phyloP scores from a whole-genome alignment of 2,888 invertebrate species.

The Tenthredo livida region DNA sequence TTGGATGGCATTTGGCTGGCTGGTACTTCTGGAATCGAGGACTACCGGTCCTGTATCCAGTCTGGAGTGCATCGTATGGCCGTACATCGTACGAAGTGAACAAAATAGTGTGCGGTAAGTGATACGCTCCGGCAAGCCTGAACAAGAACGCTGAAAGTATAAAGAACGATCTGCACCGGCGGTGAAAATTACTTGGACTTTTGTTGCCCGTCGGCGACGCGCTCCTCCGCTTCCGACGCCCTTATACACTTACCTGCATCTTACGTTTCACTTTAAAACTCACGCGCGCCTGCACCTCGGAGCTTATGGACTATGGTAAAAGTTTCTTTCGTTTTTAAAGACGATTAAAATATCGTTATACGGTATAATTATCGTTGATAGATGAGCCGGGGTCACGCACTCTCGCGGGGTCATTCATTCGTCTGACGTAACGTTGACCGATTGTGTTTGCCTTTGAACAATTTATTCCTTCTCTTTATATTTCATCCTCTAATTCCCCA shows the following conservation, averaged over 20 bases:
- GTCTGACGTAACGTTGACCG: conserved; percentile 51
- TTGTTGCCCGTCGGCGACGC: conserved; percentile 37
- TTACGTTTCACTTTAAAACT: conserved; percentile 31
- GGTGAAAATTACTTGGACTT: conserved; percentile 48
- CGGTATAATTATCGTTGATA: conserved; percentile 52
- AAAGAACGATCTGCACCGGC: conserved; percentile 18
- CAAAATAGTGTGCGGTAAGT: conserved; percentile 20
- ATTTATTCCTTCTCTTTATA: neutral
- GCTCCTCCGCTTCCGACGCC: conserved; percentile 43
- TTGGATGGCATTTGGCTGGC: too few species aligned
- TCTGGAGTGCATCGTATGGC: neutral
- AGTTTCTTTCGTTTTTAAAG: conserved; percentile 28
- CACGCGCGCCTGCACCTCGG: neutral
- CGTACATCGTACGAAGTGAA: neutral
- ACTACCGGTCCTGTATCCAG: neutral
- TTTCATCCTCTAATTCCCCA: conserved; percentile 6
- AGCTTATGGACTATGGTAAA: neutral
- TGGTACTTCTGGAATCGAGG: neutral
- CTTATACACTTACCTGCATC: neutral
- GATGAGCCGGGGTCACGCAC: conserved; percentile 50
- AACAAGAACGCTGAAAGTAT: conserved; percentile 14
- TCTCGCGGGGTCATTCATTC: conserved; percentile 46
- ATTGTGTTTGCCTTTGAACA: conserved; percentile 50
- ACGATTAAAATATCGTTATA: conserved; percentile 53
- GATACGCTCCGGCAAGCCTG: conserved; percentile 28